A percentile compares a stretch with the other conserved stretches of the same genome.
phyloP scores from a whole-genome alignment of 2,797 vertebrate species.

The Zenarchopterus dispar region DNA sequence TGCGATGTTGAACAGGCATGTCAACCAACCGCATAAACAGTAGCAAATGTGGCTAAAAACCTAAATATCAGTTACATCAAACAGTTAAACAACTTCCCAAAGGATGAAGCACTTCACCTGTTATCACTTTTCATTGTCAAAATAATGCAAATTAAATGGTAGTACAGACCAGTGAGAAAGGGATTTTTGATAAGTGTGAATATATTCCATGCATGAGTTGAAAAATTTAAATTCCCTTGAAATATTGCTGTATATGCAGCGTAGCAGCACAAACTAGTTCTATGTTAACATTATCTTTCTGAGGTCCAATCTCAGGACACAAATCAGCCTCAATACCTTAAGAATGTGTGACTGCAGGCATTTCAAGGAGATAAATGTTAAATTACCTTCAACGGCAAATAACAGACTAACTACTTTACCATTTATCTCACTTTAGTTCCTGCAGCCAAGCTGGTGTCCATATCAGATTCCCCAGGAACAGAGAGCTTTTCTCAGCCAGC shows the following conservation, averaged over 20 bases:
- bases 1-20: too few relatives aligned
- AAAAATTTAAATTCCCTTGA: too few relatives aligned
- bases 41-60: too few relatives aligned
- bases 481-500: slow-evolving; percentile 70
- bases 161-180: too few relatives aligned
- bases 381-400: slow-evolving; percentile 68
- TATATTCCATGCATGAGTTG: too few relatives aligned
- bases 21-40: too few relatives aligned
- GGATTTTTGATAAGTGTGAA: too few relatives aligned
- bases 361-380: slow-evolving; percentile 64
- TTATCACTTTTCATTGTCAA: too few relatives aligned
- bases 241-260: background rate
- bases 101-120: too few relatives aligned
- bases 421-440: slow-evolving; percentile 81
- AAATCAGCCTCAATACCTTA: slow-evolving; percentile 47
- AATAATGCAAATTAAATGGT: too few relatives aligned
- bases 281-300: slow-evolving; percentile 35
- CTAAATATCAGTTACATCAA: too few relatives aligned
- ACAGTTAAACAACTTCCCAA: too few relatives aligned
- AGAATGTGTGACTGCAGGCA: slow-evolving; percentile 55
- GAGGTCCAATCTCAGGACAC: slow-evolving; percentile 48
- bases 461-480: slow-evolving; percentile 68
- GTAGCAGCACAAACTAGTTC: background rate
- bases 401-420: slow-evolving; percentile 71
- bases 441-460: slow-evolving; percentile 72